Evolutionary conservation across 1,140 invertebrate species (phyloP).

Genomic region (Calosoma granatense): DNA sequence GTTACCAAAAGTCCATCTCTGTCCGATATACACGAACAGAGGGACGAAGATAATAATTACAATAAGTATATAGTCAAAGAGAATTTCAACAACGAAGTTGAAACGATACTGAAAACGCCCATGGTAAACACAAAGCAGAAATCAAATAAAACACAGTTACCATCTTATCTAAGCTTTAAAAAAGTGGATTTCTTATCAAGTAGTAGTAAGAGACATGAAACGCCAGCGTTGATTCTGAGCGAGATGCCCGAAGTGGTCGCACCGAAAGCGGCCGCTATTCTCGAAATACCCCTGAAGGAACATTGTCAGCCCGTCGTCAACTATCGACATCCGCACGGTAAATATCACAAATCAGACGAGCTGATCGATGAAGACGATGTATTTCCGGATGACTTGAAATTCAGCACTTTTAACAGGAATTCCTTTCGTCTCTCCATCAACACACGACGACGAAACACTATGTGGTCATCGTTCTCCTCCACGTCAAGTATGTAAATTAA

Average conservation of each 20-base stretch:
- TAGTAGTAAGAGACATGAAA: too few relatives aligned
- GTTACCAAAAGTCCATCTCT: constrained; percentile 30
- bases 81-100: constrained; percentile 23
- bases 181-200: not conserved
- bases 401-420: constrained; percentile 13
- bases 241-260: constrained; percentile 39
- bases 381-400: constrained; percentile 9
- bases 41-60: constrained; percentile 28
- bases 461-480: constrained; percentile 16
- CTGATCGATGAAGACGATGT: not conserved
- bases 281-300: constrained; percentile 38
- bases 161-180: not conserved
- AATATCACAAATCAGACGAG: constrained; percentile 5
- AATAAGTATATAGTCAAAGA: constrained; percentile 36
- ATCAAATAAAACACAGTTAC: not conserved
- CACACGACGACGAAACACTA: not conserved
- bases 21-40: constrained; percentile 36
- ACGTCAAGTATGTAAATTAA: constrained; percentile 16
- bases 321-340: not conserved
- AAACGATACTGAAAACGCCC: constrained; percentile 39
- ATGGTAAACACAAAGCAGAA: constrained; percentile 32
- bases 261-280: constrained; percentile 44
- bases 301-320: constrained; percentile 22
- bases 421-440: constrained; percentile 1
- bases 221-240: constrained; percentile 13